Evolutionary conservation across 2,888 invertebrate species (phyloP).

Genomic region (Podotricha telesiphe): DNA sequence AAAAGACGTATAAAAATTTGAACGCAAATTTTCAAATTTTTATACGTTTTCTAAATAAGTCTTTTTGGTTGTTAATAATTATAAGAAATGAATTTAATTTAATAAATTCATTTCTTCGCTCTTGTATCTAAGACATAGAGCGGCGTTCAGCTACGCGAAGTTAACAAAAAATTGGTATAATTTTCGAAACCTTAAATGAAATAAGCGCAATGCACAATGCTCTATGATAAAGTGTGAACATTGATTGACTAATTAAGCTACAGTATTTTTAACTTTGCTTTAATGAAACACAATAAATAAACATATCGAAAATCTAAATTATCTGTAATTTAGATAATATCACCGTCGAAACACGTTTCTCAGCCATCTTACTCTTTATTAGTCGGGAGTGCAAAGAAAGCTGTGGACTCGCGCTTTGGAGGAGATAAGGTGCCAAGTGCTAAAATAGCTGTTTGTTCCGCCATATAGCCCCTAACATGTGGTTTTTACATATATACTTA

Average conservation of each 20-base stretch:
- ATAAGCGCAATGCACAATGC: no score
- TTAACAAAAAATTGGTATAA: no score
- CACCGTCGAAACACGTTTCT: constrained; percentile 25
- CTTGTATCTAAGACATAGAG: no score
- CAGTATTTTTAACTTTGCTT: not conserved
- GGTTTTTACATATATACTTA: not conserved
- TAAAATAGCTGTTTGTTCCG: constrained; percentile 53
- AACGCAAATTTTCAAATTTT: no score
- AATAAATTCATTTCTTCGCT: no score
- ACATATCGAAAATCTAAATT: constrained; percentile 18
- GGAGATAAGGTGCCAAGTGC: constrained; percentile 58
- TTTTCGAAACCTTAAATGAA: no score
- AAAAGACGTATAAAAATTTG: no score
- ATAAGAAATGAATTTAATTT: no score
- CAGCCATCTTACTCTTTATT: constrained; percentile 36
- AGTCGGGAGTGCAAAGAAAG: constrained; percentile 41
- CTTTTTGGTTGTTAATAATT: no score
- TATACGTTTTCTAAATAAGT: no score
- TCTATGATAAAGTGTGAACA: no score
- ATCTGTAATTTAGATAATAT: constrained; percentile 19
- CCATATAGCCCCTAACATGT: constrained; percentile 46
- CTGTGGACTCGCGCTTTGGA: constrained; percentile 39
- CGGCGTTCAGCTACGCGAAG: no score
- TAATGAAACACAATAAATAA: constrained; percentile 16
- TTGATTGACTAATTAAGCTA: not conserved